Evolutionary conservation across 2,888 invertebrate genomes (phyloP), one percentile per base, ranked within the genome.

Genomic region (Onchidella celtica): DNA sequence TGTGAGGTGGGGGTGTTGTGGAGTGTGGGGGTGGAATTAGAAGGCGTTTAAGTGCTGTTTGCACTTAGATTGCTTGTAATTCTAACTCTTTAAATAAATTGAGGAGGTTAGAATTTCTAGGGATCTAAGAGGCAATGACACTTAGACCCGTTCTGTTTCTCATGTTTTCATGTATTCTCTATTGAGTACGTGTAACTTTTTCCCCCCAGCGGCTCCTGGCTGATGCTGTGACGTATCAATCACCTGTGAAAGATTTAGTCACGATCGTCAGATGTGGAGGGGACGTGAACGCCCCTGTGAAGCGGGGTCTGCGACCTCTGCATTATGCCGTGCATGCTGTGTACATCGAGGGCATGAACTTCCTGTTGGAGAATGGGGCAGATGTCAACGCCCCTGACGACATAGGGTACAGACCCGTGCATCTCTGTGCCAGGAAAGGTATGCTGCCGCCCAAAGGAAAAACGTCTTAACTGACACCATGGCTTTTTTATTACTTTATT

Each of bases 301-400:
- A 96, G 63, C 96, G 97, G 92, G 98, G 98, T 1, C 95, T 98
- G 69, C 95, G 96, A 81, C 97, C 98, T 0, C 94, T 98, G 55
- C 98, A 98, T 94, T 98, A 98, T 94, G 98, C 98, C 0, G 97
- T 97, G 85, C 97, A 97, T 96, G 97, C 97, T 92, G 95, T 97
- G 38, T 94, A 95, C 88, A 87, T 92, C 1, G 97, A 97, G 87
- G 97, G 97, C 0, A 96, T 97, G 0, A 95, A 96, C 77, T 94
- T 97, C 76, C 94, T 98, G 72, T 94, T 98, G 63, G 96, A 97
- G 0, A 94, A 97, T 55, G 94, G 94, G 27, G 89, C 91, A 3
- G 87, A 92, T 87, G 97, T 94, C 1, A 90, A 92, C 82, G 85
- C 85, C n/a, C 95, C 95, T 0, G 97, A 97, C 90, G 97, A 97